Base-by-base conservation (phyloP, 2,797 vertebrate genomes). In the Kryptolebias ocellatus region DNA sequence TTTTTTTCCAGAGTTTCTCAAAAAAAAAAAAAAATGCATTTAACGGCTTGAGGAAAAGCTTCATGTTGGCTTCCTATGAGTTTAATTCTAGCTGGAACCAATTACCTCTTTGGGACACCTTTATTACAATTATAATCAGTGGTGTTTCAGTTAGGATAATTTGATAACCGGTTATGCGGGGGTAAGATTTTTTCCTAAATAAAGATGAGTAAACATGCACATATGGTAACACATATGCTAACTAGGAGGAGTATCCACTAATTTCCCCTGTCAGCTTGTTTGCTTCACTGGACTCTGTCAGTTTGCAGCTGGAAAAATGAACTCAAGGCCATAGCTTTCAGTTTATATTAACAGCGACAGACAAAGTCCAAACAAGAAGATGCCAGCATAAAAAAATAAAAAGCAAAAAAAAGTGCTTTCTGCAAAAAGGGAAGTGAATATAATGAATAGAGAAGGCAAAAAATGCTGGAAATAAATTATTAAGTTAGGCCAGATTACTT, bases 221-320 rank as follows among this genome's bases (percentile, higher is more conserved):
- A 74, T 73, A 76, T 76, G 74, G 57, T 61, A 67, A 79, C 61
- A 74, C 71, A 67, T 70, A 66, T 67, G 67, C 67, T 72, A 72
- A 78, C 71, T 55, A 59, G 60, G 63, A 68, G 52, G 52, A 42
- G 68, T 55, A 50, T 55, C 64, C 47, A 4, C 67, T 72, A 58
- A 76, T 80, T 63, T 82, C 68, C 77, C 60, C 67, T 5, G 46
- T 72, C 67, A 74, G 78, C 64, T 59, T 72, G 64, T 79, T 73
- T 87, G 67, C 78, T 81, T 78, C 81, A 79, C 65, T 80, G 76
- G 81, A 85, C 83, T 67, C 61, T 71, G 73, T 77, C 78, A 67
- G 79, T 79, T 83, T 60, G 63, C 50, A 69, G 62, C 69, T 76
- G 80, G 31, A 68, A 64, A 71, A 52, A 31, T 20, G 42, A 76